These are phyloP conservation scores for Chaenocephalus aceratus DNA, from an alignment of 2,113 vertebrate genomes.

Conservation along the genomic window DNA sequence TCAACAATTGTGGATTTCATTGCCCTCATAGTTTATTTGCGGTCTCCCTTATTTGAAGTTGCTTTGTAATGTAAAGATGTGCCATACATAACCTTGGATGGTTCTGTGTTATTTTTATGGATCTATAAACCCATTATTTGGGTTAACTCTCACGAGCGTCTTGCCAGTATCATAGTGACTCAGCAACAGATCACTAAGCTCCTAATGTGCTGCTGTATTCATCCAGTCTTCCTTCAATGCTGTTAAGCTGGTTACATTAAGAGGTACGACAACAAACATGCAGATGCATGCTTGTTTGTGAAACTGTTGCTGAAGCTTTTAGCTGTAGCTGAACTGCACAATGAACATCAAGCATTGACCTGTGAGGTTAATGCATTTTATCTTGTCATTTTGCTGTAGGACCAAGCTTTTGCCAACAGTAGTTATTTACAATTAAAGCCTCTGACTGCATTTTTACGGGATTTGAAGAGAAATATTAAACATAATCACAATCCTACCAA, in stretches of 20 bases:
- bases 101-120: constrained; percentile 56
- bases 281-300: constrained; percentile 16
- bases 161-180: constrained; percentile 48
- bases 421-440: constrained; percentile 44
- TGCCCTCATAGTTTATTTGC: constrained; percentile 35
- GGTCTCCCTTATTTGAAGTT: constrained; percentile 41
- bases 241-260: constrained; percentile 42
- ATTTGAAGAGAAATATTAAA: constrained; percentile 35
- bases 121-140: constrained; percentile 41
- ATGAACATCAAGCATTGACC: not conserved
- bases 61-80: constrained; percentile 65
- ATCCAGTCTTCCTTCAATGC: constrained; percentile 46
- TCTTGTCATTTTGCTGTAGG: constrained; percentile 31
- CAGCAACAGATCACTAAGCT: constrained; percentile 53
- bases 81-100: constrained; percentile 64
- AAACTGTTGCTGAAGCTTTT: constrained; percentile 24
- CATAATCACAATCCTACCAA: constrained; percentile 9
- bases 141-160: constrained; percentile 41
- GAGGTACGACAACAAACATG: constrained; percentile 23
- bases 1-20: constrained; percentile 29
- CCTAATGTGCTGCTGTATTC: constrained; percentile 39
- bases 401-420: constrained; percentile 48
- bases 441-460: constrained; percentile 54
- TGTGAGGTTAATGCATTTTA: constrained; percentile 34
- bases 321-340: constrained; percentile 28